Conservation (phyloP, 2,888 invertebrate genomes). For the Eristalinus aeneus region DNA sequence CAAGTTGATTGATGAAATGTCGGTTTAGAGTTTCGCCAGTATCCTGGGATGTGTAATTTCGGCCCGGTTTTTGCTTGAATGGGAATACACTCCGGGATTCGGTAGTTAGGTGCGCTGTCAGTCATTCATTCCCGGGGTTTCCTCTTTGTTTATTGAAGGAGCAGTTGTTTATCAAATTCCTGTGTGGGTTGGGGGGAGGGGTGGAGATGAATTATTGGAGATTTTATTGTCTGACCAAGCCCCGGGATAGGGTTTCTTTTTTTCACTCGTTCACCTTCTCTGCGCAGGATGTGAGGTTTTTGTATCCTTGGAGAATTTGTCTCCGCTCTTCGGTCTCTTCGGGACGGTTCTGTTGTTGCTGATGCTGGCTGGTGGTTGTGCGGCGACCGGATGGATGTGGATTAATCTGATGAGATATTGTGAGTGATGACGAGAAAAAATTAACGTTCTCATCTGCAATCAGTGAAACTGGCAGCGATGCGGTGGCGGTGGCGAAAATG, state of each 20-base stretch:
- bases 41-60: slow-evolving; percentile 54
- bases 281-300: background rate
- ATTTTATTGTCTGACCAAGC: slow-evolving; percentile 49
- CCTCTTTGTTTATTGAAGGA: slow-evolving; percentile 22
- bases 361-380: background rate
- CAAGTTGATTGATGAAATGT: slow-evolving; percentile 74
- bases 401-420: slow-evolving; percentile 31
- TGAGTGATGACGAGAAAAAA: slow-evolving; percentile 35
- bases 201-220: slow-evolving; percentile 67
- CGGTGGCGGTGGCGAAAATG: background rate
- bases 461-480: background rate
- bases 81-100: background rate
- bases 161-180: slow-evolving; percentile 58
- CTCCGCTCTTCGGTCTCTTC: background rate
- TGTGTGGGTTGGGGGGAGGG: slow-evolving; percentile 29
- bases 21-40: slow-evolving; percentile 71
- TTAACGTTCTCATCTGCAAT: slow-evolving; percentile 41
- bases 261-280: background rate
- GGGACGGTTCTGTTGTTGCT: background rate
- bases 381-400: background rate
- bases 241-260: background rate
- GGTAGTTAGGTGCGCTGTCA: slow-evolving; percentile 30
- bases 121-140: slow-evolving; percentile 25
- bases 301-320: background rate
- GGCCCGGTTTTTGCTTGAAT: slow-evolving; percentile 23